These are phyloP conservation scores for Reinhardtius hippoglossoides DNA, from an alignment of 2,113 vertebrate genomes.

Conservation along the genomic window DNA sequence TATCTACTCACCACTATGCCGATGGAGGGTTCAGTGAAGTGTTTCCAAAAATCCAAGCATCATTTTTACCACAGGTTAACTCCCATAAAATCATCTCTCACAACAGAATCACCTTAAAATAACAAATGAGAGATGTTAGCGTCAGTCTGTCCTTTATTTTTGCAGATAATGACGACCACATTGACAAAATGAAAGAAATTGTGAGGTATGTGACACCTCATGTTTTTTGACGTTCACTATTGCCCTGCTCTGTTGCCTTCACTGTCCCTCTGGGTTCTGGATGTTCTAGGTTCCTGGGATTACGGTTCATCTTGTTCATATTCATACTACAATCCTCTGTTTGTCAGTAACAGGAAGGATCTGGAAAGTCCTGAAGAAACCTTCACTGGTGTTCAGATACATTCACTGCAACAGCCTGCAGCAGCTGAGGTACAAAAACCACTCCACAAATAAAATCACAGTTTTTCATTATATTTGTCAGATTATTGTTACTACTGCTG, in stretches of 20 bases:
- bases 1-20: too few relatives aligned
- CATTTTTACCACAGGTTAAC: too few relatives aligned
- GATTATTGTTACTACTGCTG: too few relatives aligned
- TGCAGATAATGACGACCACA: constrained; percentile 55
- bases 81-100: background rate
- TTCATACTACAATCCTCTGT: background rate
- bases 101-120: background rate
- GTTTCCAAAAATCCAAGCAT: too few relatives aligned
- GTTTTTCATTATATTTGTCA: background rate
- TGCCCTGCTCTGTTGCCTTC: background rate
- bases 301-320: background rate
- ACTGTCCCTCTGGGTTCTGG: background rate
- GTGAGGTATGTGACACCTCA: constrained; percentile 39
- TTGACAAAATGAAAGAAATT: constrained; percentile 16
- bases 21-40: too few relatives aligned
- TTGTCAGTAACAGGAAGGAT: constrained; percentile 37
- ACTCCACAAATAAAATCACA: background rate
- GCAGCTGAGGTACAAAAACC: constrained; percentile 31
- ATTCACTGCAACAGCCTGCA: background rate
- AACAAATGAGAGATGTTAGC: background rate
- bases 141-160: background rate
- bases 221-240: background rate
- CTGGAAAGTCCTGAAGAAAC: constrained; percentile 23
- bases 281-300: background rate
- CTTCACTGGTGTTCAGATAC: constrained; percentile 37